Base-by-base conservation (phyloP, 1,140 invertebrate species). In the Heliconius melpomene region DNA sequence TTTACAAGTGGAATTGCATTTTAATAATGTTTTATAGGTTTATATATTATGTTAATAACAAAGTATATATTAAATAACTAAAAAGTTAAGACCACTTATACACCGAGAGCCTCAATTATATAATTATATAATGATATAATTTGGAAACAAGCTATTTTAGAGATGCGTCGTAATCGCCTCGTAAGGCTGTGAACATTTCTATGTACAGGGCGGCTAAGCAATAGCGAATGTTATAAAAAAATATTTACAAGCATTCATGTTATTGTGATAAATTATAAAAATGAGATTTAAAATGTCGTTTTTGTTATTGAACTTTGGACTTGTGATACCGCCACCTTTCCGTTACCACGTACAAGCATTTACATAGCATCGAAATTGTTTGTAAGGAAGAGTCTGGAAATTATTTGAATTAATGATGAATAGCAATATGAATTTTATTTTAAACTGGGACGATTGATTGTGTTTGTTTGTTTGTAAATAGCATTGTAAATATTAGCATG, bases 401-500 rank as follows among this genome's bases (percentile, higher is more conserved):
- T 66, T 26, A 18, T 66, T 29, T 66, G 60, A 36, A 36, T 36
- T 36, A 36, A 36, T 36, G 32, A 36, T 36, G 60, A 78, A 75
- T 72, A 77, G 75, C 75, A 77, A 77, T 75, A 72, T 80, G 77
- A 79, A 73, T 80, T 77, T 60, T 72, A 72, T 77, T 77, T 77
- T 77, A 5, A 66, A 77, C 36, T 32, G 38, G 20, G 38, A 36
- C 52, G 74, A 77, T 77, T 70, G 60, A 66, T 66, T 60, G 40
- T 46, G 13, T 46, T 54, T 88, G 80, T 72, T 82, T 86, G 75
- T 36, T 79, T 92, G 90, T 93, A 93, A 89, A 92, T 92, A 93
- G 74, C 76, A 84, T 77, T 93, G 90, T 90, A 91, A 78, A 91
- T 91, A 91, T 86, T 90, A 90, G 85, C 81, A 84, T 90, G 90